A percentile compares a stretch with the other conserved stretches of the same genome.
These are phyloP conservation scores for Salvelinus sp. DNA, from an alignment of 2,113 vertebrate genomes.

Conservation along the genomic window DNA sequence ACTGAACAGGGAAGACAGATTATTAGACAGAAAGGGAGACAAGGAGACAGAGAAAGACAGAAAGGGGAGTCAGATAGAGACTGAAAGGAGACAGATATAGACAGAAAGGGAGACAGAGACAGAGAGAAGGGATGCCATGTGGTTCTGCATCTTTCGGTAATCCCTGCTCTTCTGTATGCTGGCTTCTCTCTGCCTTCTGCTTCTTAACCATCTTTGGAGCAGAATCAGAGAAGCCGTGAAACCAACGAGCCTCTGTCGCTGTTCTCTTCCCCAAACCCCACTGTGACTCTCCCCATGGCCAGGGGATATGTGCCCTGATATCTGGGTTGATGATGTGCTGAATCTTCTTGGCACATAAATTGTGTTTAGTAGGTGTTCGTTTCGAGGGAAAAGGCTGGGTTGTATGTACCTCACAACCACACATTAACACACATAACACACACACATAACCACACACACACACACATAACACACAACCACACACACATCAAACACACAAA, in stretches of 20 bases:
- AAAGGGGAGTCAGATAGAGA: neutral
- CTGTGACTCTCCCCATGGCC: neutral
- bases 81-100: conserved; percentile 17
- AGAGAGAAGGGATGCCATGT: conserved; percentile 60
- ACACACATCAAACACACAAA: no score
- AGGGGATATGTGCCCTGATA: conserved; percentile 7
- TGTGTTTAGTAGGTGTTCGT: conserved; percentile 52
- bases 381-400: conserved; percentile 28
- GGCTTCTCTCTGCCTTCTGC: conserved; percentile 34
- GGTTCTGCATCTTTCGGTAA: conserved; percentile 70
- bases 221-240: neutral
- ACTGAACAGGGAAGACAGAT: neutral
- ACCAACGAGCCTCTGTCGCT: no score
- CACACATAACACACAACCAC: no score
- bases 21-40: conserved; percentile 1
- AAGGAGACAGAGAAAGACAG: conserved; percentile 8
- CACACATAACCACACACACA: no score
- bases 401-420: conserved; percentile 48
- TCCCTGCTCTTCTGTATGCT: conserved; percentile 42
- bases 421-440: neutral
- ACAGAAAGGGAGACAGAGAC: neutral
- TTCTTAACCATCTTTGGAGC: conserved; percentile 1
- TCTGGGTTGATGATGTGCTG: conserved; percentile 26
- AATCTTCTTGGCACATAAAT: conserved; percentile 50
- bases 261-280: neutral